Evolutionary conservation across 53 echinoderm and acorn worm species (phyloP).

Genomic region (Glandiceps talaboti): DNA sequence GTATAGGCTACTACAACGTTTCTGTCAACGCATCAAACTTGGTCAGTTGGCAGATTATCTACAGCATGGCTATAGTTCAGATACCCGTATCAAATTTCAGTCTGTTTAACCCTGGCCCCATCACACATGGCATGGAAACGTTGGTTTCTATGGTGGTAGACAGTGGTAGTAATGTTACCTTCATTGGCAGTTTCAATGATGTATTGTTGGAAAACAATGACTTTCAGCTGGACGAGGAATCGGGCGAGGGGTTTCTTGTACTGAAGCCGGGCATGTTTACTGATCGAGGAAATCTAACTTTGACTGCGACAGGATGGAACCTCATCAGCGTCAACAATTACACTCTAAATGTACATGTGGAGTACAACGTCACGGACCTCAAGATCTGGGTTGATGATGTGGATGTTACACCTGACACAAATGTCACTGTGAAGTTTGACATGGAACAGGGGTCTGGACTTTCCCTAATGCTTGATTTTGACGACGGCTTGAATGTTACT

Average conservation of each 20-base stretch:
- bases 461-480: background rate
- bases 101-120: background rate
- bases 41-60: conserved; percentile 5
- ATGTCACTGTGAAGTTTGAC: conserved; percentile 9
- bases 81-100: conserved; percentile 4
- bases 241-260: conserved; percentile 1
- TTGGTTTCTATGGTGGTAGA: background rate
- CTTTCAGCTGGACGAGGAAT: background rate
- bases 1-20: conserved; percentile 5
- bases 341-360: background rate
- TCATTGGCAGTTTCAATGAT: conserved; percentile 1
- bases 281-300: conserved; percentile 1
- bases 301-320: conserved; percentile 15
- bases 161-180: conserved; percentile 5
- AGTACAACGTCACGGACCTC: conserved; percentile 5
- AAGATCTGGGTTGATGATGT: conserved; percentile 23
- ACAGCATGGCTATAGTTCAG: conserved; percentile 3
- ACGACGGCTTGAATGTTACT: background rate
- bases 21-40: conserved; percentile 15
- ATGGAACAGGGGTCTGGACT: conserved; percentile 2
- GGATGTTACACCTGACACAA: conserved; percentile 50
- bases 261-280: background rate
- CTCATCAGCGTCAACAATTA: conserved; percentile 9
- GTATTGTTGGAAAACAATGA: background rate
- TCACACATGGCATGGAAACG: conserved; percentile 3